Base-by-base conservation (phyloP, 1,140 invertebrate genomes). In the Monomorium pharaonis region DNA sequence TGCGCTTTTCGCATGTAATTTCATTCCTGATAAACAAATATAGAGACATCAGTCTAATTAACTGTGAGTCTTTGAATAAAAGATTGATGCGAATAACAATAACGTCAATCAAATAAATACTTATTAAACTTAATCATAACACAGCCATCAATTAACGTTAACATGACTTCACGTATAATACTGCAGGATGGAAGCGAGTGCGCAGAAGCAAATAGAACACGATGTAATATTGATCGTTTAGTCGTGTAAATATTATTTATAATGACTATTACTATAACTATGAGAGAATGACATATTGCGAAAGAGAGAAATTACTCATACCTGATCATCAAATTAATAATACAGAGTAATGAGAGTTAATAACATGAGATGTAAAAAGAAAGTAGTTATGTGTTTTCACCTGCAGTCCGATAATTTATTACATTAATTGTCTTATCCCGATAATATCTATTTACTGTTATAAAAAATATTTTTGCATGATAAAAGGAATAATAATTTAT, bases 201-300 rank as follows among this genome's bases (percentile, higher is more conserved):
- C 67, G 78, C 78, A 83, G 78, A 83, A 83, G 67, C 67, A 83
- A 83, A 74, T 83, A 83, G 51, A 83, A 47, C 51, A 83, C 24
- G 67, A 83, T 83, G 78, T 83, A 83, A 83, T 83, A 83, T 83
- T 83, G 78, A 83, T 83, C 78, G 67, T 83, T 74, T 83, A 74
- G 60, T 56, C 67, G 37, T 83, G 67, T 83, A 83, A 83, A 74
- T 67, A 30, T 83, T 83, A 72, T 74, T 83, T 74, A 83, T 54
- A 83, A 83, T 47, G 5, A 54, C 7, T 58, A 58, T 74, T 58
- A 72, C 37, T n/a, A 18, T 3, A 44, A 30, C 18, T 58, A 69
- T 51, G 14, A 83, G 58, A 72, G 33, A 60, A 14, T 83, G n/a
- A 74, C 14, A 47, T 44, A 56, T 16, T n/a, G 18, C 24, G 12